phyloP scores from a whole-genome alignment of 2,888 invertebrate genomes.

The Lochmaea capreae region DNA sequence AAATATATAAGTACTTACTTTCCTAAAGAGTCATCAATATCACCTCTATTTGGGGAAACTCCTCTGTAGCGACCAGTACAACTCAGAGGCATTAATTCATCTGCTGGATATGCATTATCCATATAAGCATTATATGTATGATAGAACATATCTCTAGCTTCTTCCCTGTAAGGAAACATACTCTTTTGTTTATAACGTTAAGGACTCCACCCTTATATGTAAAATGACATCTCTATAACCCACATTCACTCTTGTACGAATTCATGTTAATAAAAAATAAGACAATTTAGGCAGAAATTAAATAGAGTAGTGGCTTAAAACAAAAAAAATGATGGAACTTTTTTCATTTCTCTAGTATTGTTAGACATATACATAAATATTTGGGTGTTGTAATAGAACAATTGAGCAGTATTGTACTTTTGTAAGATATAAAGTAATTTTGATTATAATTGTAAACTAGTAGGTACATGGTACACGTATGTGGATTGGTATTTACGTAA shows the following conservation, averaged over 20 bases:
- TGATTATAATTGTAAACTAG: not conserved
- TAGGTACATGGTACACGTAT: not conserved
- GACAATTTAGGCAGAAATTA: too few species aligned
- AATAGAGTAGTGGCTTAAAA: too few species aligned
- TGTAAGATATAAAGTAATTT: not conserved
- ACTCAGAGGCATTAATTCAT: constrained; percentile 97
- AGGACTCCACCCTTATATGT: too few species aligned
- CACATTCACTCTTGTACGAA: too few species aligned
- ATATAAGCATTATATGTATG: constrained; percentile 97
- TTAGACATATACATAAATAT: not conserved
- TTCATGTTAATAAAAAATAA: too few species aligned
- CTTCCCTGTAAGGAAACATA: constrained; percentile 74
- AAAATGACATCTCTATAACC: too few species aligned
- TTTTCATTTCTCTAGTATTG: not conserved
- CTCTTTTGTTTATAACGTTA: not conserved
- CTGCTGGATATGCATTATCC: constrained; percentile 98
- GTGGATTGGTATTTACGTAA: not conserved
- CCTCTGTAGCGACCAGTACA: constrained; percentile 94
- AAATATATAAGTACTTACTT: constrained; percentile 77
- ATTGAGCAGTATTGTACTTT: not conserved
- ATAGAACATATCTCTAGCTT: constrained; percentile 95
- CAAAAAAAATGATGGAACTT: too few species aligned
- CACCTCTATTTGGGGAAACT: constrained; percentile 90
- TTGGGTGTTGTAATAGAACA: not conserved
- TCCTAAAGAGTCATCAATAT: constrained; percentile 96